Evolutionary conservation across 92 coral and sea anemone genomes (phyloP), one percentile per base, ranked within the genome.

Genomic region (Epizoanthus rinbou): DNA sequence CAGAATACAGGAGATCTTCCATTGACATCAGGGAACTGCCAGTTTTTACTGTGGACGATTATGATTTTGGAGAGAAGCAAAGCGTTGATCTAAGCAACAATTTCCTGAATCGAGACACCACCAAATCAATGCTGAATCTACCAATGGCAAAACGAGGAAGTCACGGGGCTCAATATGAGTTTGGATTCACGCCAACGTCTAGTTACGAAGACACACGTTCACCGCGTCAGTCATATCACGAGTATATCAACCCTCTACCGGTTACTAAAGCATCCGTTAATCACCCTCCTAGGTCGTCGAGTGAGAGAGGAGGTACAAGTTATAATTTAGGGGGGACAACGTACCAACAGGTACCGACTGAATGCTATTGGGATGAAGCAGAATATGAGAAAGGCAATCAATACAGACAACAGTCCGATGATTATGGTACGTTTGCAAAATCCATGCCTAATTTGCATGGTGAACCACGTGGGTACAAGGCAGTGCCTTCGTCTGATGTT

Each of bases 371-470:
- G 63, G 50, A 53, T 65, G 84, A 65, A 33, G 86, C 70, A 3
- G 89, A 85, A 39, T 81, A 81, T 53, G 89, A 86, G 65, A 60
- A 75, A 35, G 85, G 60, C 19, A 83, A 69, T 66, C 80, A 82
- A 4, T 76, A 69, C 66, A 87, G 79, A 37, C 88, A 82, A 60
- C 90, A 86, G 60, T 83, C 73, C 3, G 87, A 81, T 2, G 81
- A 13, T 14, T 71, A 83, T 18, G 64, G 57, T 0, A 16, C 56
- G 5, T 58, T 69, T 79, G 62, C 74, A 13, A 57, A 54, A 9
- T 89, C 89, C 19, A 80, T 86, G 86, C 87, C 87, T 0, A 79
- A 80, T 28, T 67, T 84, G 16, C 59, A 23, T 18, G 83, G 79
- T 58, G 33, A 71, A 3, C 70, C 57, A 21, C 39, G 13, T 15